Conservation (phyloP, 2,113 vertebrate genomes). For the Otocyon megalotis region DNA sequence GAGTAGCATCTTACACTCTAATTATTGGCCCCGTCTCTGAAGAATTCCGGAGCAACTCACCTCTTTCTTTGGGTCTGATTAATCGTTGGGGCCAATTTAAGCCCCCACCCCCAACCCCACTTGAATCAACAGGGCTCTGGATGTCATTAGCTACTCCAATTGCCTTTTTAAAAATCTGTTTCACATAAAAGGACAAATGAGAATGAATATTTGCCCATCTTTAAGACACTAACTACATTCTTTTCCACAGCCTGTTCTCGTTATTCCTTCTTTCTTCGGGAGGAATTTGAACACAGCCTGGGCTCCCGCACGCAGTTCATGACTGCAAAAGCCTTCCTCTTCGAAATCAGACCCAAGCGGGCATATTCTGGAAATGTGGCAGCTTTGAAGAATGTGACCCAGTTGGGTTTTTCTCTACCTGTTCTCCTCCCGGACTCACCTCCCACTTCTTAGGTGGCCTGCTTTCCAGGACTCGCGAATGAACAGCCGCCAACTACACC, state of each 20-base stretch:
- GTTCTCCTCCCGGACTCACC: not conserved
- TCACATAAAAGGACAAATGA: constrained; percentile 90
- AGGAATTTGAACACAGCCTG: constrained; percentile 76
- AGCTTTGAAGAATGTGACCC: not conserved
- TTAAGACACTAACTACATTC: constrained; percentile 87
- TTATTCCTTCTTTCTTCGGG: constrained; percentile 84
- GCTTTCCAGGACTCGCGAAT: not conserved
- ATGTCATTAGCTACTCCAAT: constrained; percentile 82
- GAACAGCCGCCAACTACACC: too few species aligned
- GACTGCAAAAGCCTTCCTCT: constrained; percentile 63
- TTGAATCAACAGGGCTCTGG: constrained; percentile 82
- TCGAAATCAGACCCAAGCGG: not conserved
- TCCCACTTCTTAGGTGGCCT: not conserved
- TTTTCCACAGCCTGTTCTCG: constrained; percentile 88
- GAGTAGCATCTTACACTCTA: constrained; percentile 24
- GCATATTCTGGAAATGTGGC: not conserved
- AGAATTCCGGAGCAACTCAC: constrained; percentile 68
- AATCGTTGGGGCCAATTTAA: not conserved
- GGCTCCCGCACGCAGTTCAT: constrained; percentile 74
- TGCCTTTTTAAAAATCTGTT: constrained; percentile 89
- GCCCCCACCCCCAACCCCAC: not conserved
- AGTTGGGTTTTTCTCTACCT: not conserved
- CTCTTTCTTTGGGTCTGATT: constrained; percentile 71
- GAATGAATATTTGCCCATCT: constrained; percentile 86
- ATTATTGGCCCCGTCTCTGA: constrained; percentile 49